These are phyloP conservation scores for Apoderus coryli DNA, from an alignment of 2,888 invertebrate genomes.

Conservation along the genomic window DNA sequence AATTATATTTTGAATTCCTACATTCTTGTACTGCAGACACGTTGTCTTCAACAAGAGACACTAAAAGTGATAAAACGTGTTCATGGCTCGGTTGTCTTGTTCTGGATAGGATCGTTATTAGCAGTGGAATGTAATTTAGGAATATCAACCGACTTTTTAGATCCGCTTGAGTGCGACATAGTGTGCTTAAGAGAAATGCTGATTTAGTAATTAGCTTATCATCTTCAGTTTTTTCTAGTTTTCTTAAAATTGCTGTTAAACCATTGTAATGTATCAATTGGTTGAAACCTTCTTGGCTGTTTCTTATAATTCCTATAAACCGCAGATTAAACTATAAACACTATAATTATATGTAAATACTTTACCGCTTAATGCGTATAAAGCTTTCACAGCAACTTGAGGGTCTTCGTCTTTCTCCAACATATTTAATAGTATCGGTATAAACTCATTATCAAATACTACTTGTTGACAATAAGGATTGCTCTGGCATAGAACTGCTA, in stretches of 20 bases:
- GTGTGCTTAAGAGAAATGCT: constrained; percentile 51
- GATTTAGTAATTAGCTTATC: constrained; percentile 53
- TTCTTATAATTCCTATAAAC: constrained; percentile 55
- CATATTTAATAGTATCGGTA: constrained; percentile 46
- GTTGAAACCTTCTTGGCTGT: constrained; percentile 42
- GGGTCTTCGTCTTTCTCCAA: constrained; percentile 41
- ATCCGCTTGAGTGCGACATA: constrained; percentile 38
- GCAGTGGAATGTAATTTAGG: too few relatives aligned
- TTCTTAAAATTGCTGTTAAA: constrained; percentile 41
- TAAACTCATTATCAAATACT: constrained; percentile 48
- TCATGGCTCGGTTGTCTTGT: constrained; percentile 32
- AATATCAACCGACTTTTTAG: constrained; percentile 38
- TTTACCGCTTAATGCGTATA: constrained; percentile 72
- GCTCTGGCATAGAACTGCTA: constrained; percentile 74
- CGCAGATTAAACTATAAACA: too few relatives aligned
- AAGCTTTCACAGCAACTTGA: constrained; percentile 48
- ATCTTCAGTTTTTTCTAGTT: constrained; percentile 41
- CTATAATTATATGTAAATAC: too few relatives aligned
- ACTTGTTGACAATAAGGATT: constrained; percentile 67
- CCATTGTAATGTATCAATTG: constrained; percentile 52
- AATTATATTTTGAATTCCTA: constrained; percentile 30
- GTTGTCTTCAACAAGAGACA: constrained; percentile 33
- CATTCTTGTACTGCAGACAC: constrained; percentile 31
- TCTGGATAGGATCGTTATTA: too few relatives aligned
- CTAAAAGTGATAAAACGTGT: constrained; percentile 36